Percentiles rank a stretch among this genome's conserved stretches.
Evolutionary conservation across 2,797 vertebrate species (phyloP).

Genomic region (Crax fasciolata): DNA sequence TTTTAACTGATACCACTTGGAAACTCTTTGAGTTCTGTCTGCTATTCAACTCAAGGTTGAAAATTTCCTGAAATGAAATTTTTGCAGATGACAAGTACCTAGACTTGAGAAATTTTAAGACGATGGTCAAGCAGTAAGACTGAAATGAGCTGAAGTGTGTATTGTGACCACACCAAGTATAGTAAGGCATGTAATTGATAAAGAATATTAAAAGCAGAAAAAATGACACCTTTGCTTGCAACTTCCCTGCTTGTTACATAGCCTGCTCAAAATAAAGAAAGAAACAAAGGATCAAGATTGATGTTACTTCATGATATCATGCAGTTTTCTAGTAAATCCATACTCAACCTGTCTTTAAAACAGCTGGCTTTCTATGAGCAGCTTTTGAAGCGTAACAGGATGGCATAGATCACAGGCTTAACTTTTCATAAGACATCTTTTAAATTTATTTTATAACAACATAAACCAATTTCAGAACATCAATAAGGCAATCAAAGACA

Average conservation of each 20-base stretch:
- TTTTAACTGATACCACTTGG: neutral
- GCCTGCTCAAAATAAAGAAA: neutral
- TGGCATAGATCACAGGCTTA: slow-evolving; percentile 13
- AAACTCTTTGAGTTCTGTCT: neutral
- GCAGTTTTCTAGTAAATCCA: neutral
- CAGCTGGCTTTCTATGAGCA: neutral
- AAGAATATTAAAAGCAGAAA: neutral
- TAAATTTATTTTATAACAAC: slow-evolving; percentile 4
- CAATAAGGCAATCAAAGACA: neutral
- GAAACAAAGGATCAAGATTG: neutral
- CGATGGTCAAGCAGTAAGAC: neutral
- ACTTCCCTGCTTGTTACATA: neutral
- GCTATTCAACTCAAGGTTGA: neutral
- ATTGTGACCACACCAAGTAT: neutral
- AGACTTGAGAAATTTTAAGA: neutral
- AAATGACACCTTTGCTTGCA: neutral
- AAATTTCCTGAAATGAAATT: neutral
- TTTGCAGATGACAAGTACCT: neutral
- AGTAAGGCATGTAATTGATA: neutral
- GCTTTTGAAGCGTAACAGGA: neutral
- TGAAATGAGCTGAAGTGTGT: neutral
- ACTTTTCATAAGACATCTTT: neutral
- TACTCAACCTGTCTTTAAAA: neutral
- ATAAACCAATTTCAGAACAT: neutral
- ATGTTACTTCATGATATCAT: neutral